Evolutionary conservation across 2,888 invertebrate genomes (phyloP).

Genomic region (Zaprionus obscuricornis): DNA sequence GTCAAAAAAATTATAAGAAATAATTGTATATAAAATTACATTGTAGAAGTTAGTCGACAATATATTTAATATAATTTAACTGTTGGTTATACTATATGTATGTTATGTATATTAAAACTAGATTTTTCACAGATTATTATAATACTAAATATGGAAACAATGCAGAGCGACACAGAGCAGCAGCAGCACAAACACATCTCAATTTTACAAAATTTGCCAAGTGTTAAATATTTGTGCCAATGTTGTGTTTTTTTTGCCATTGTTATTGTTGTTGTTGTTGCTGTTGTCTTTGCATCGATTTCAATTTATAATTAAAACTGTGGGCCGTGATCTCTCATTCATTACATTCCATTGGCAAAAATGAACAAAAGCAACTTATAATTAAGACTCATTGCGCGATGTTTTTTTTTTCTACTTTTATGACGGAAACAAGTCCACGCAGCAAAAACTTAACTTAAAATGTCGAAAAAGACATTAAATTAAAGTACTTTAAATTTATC

Average conservation of each 20-base stretch:
- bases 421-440: slow-evolving; percentile 47
- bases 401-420: no score
- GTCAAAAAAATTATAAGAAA: neutral
- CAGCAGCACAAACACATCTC: neutral
- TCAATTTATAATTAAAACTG: neutral
- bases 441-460: slow-evolving; percentile 66
- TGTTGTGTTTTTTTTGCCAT: neutral
- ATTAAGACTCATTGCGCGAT: no score
- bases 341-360: slow-evolving; percentile 1
- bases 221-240: neutral
- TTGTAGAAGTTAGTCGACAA: no score
- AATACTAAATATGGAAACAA: neutral
- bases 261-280: no score
- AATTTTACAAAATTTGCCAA: neutral
- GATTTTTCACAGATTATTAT: neutral
- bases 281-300: neutral
- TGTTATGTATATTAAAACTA: no score
- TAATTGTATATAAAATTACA: slow-evolving; percentile 2
- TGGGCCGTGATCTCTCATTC: slow-evolving; percentile 28
- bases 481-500: slow-evolving; percentile 63
- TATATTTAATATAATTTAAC: no score
- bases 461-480: slow-evolving; percentile 48
- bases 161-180: neutral
- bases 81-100: no score
- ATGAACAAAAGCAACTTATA: slow-evolving; percentile 10